Conservation (phyloP, 1,140 invertebrate genomes). For the Thaumatotibia leucotreta region DNA sequence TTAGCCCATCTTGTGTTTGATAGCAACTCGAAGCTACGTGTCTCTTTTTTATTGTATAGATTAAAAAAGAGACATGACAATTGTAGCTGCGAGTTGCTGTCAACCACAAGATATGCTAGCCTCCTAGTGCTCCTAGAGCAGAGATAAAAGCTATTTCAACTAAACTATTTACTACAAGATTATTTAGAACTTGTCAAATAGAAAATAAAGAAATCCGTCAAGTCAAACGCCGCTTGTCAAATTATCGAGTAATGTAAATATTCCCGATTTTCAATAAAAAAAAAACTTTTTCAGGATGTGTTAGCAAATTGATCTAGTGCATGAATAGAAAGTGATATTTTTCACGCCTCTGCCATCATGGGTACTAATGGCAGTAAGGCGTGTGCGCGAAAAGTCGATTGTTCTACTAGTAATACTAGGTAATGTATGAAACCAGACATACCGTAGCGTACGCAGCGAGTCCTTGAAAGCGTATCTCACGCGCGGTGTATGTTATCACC, state of each 20-base stretch:
- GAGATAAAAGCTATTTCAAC: too few species aligned
- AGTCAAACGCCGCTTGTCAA: neutral
- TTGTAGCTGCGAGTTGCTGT: too few species aligned
- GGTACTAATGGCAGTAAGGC: neutral
- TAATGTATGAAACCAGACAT: slow-evolving; percentile 18
- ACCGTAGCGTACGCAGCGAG: too few species aligned
- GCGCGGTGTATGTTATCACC: too few species aligned
- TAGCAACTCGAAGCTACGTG: too few species aligned
- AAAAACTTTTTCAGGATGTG: neutral
- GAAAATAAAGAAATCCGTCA: neutral
- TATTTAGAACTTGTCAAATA: neutral
- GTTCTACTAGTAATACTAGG: slow-evolving; percentile 35
- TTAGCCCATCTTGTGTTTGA: too few species aligned
- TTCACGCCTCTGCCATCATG: neutral
- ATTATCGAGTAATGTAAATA: slow-evolving; percentile 1
- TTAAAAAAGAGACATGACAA: too few species aligned
- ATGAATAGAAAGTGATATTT: neutral
- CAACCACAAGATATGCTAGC: too few species aligned
- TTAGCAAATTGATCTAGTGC: neutral
- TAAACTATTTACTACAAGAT: neutral
- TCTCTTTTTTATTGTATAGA: too few species aligned
- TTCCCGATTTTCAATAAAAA: neutral
- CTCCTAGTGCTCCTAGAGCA: too few species aligned
- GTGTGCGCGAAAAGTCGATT: neutral
- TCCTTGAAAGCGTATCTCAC: too few species aligned